Evolutionary conservation across 2,797 vertebrate genomes (phyloP), one percentile per base, ranked within the genome.

Genomic region (Macrochelys suwanniensis): DNA sequence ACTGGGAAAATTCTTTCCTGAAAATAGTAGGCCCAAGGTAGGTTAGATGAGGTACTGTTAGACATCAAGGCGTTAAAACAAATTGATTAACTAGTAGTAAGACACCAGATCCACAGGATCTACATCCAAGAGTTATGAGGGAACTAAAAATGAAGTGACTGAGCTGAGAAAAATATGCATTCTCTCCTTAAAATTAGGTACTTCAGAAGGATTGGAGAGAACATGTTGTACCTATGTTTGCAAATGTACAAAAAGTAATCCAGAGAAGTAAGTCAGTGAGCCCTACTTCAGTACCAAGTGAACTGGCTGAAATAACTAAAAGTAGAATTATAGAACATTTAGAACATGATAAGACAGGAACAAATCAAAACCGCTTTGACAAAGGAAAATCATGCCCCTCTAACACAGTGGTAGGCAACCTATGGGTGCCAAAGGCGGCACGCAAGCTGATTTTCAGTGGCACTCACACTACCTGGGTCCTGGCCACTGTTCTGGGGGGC

Each of bases 81-180:
- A 13, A 56, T 1, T n/a, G 0, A 65, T 68, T 85, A 51, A 86
- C 31, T 61, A 87, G 83, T 16, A 88, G 23, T 31, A 92, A 92
- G 16, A 6, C 23, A 68, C 37, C 11, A 33, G 3, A 21, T 57
- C 76, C 21, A 87, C 80, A 87, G 61, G 33, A 85, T 80, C 91
- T 89, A 80, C 25, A 77, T 31, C 10, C n/a, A 71, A 71, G n/a
- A 77, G 45, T 77, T 77, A 77, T 16, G 23, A 92, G 26, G 21
- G 56, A 71, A 94, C 33, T 88, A 84, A 90, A 33, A 92, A 93
- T 21, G 11, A 33, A 79, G 85, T 28, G 49, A 26, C 26, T 61
- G 37, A 93, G 17, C 3, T 89, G 82, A 59, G 92, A 96, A 56
- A 94, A 95, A 89, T 65, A 77, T 1, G 5, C 51, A 85, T 81